A percentile compares a stretch with the other conserved stretches of the same genome.
Conservation (phyloP, 2,888 invertebrate species). For the Monoplex corrugatus region DNA sequence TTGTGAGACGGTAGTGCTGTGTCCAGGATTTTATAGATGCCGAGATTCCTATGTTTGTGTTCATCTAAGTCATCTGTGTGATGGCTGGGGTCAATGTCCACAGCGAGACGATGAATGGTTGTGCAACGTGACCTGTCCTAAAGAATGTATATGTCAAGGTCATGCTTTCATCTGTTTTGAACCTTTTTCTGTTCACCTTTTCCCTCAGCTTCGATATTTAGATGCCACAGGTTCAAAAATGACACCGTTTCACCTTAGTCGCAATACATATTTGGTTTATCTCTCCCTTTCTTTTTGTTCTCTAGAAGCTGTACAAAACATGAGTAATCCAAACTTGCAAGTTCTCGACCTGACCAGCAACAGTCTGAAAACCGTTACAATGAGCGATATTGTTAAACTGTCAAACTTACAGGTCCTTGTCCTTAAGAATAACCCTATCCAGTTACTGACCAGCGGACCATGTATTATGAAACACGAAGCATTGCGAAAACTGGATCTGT, state of each 20-base stretch:
- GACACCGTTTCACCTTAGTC: background rate
- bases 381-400: background rate
- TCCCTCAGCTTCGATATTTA: background rate
- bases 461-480: too few relatives aligned
- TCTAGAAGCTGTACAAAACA: background rate
- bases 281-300: background rate
- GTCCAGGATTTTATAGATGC: constrained; percentile 19
- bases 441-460: background rate
- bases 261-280: background rate
- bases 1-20: background rate
- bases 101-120: constrained; percentile 2
- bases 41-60: background rate
- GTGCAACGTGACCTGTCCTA: constrained; percentile 18
- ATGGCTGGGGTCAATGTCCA: constrained; percentile 26
- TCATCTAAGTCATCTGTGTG: background rate
- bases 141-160: background rate
- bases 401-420: background rate
- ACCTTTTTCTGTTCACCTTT: background rate
- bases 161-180: background rate
- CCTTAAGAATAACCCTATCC: background rate
- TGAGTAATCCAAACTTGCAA: background rate
- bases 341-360: background rate
- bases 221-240: background rate
- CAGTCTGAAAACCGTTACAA: background rate
- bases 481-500: background rate